Evolutionary conservation across 2,113 vertebrate genomes (phyloP), one percentile per base, ranked within the genome.

Genomic region (Seriola rivoliana): DNA sequence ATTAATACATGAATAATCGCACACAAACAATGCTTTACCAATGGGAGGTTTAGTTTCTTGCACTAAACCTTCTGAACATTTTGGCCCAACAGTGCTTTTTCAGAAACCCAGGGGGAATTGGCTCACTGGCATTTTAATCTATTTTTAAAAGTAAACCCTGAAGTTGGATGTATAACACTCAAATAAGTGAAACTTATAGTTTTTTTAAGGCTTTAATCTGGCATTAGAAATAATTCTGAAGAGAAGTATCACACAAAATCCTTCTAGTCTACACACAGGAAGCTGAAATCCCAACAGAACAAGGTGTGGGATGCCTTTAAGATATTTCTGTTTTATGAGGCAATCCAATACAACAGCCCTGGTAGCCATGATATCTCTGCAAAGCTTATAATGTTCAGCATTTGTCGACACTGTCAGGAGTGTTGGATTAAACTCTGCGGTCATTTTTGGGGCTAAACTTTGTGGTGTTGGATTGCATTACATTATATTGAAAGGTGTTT

Each of bases 111-210:
- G 32, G 67, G 55, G 64, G 25, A 77, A 52, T 54, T 32, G 12
- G 1, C 38, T 42, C 32, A 17, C 25, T 62, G 77, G 4, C 42
- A 48, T 81, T 86, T 72, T 32, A 66, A 85, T 76, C 67, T 59
- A 13, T 32, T 52, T 38, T 29, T 40, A 54, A 57, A 74, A 70
- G 46, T 63, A 32, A 84, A 71, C 21, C 42, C 38, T 57, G 8
- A 80, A 80, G 80, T 55, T 75, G 19, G 29, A 72, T 74, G 40
- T 6, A 4, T 46, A 63, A 40, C 38, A 66, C 55, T 71, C 46
- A 38, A 68, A 60, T 38, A 66, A 71, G 34, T 58, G 14, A 54
- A 25, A 44, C 13, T 46, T 57, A 3, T 48, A 19, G 0, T 75
- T 57, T 58, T 40, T 42, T 54, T 42, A 10, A 72, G 42, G 42